These are phyloP conservation scores for Eidolon helvum DNA, from an alignment of 2,113 vertebrate species.

Conservation along the genomic window DNA sequence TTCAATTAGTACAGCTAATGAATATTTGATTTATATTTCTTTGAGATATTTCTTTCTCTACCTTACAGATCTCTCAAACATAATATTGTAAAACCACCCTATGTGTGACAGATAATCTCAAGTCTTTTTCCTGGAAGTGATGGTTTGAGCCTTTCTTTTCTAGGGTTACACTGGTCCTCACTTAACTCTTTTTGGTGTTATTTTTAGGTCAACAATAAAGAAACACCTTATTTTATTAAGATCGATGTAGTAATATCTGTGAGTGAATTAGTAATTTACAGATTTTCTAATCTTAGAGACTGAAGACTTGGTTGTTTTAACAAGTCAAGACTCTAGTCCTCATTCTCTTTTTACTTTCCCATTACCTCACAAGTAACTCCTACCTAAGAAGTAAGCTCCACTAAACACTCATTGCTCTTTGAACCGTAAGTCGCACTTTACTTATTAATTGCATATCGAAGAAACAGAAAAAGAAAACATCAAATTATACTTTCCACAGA, in stretches of 20 bases:
- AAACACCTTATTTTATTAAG: background rate
- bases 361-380: background rate
- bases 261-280: background rate
- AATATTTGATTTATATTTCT: slow-evolving; percentile 15
- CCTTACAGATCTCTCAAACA: background rate
- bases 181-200: background rate
- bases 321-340: background rate
- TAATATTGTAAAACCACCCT: background rate
- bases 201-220: background rate
- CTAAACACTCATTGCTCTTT: background rate
- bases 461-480: background rate
- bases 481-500: background rate
- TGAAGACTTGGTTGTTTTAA: background rate
- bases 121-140: background rate
- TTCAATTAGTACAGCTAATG: background rate
- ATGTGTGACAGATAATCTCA: background rate
- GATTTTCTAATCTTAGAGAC: background rate
- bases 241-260: background rate
- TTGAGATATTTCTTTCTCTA: background rate
- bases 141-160: background rate
- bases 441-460: background rate
- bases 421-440: background rate
- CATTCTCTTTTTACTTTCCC: background rate
- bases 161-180: background rate
- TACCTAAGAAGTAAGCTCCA: background rate